phyloP scores from a whole-genome alignment of 2,888 invertebrate species.

The Drosophila meridiana region DNA sequence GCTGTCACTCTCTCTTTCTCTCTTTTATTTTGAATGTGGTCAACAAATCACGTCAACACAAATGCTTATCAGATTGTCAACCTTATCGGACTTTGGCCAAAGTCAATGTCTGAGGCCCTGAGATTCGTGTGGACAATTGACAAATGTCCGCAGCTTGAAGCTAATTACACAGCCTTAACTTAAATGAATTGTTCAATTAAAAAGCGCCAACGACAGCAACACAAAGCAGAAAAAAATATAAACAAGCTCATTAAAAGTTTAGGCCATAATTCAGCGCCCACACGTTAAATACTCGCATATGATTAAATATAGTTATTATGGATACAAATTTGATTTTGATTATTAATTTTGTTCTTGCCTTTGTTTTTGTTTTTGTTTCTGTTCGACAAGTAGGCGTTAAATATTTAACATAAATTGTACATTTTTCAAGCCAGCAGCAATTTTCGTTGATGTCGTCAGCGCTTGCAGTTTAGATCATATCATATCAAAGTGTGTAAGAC shows the following conservation, averaged over 20 bases:
- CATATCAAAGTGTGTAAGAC: constrained; percentile 12
- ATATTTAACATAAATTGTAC: constrained; percentile 44
- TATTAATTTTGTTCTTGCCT: constrained; percentile 8
- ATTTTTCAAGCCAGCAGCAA: constrained; percentile 15
- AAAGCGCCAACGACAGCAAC: constrained; percentile 1
- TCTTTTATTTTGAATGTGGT: neutral
- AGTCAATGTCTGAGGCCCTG: constrained; percentile 53
- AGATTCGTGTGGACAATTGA: constrained; percentile 42
- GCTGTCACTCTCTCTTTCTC: neutral
- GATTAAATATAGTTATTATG: constrained; percentile 42
- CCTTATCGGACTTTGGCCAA: constrained; percentile 63
- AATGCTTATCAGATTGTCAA: constrained; percentile 39
- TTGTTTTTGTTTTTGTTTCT: constrained; percentile 6
- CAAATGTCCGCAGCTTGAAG: constrained; percentile 8
- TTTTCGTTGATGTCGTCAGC: constrained; percentile 55
- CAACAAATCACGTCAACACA: constrained; percentile 34
- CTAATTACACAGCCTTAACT: constrained; percentile 43
- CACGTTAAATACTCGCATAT: constrained; percentile 33
- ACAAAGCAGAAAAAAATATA: constrained; percentile 16
- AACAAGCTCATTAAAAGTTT: constrained; percentile 63
- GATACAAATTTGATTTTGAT: constrained; percentile 31
- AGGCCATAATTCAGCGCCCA: constrained; percentile 62
- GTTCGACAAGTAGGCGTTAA: constrained; percentile 39
- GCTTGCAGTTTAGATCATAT: constrained; percentile 58
- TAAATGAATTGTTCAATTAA: constrained; percentile 54